phyloP scores from a whole-genome alignment of 2,888 invertebrate genomes.

The Plusia festucae region DNA sequence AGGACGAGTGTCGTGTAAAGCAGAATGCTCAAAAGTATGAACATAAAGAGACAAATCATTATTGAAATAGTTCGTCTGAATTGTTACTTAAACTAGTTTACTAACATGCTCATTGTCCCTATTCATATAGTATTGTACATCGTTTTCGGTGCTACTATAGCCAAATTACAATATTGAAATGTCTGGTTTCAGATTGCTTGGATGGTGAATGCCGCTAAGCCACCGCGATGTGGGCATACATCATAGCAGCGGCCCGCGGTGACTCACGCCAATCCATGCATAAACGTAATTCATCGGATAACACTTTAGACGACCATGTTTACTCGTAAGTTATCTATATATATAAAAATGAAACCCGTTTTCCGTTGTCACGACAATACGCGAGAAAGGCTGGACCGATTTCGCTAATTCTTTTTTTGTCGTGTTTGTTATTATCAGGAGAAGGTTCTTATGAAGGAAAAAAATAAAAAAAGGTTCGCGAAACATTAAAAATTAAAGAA shows the following conservation, averaged over 20 bases:
- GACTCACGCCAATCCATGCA: conserved; percentile 86
- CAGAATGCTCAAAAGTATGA: neutral
- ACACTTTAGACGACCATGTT: conserved; percentile 67
- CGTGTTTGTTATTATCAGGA: too few relatives aligned
- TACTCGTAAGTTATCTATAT: conserved; percentile 73
- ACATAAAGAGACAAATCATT: too few relatives aligned
- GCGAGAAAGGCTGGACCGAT: too few relatives aligned
- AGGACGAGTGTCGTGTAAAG: too few relatives aligned
- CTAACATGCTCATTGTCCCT: neutral
- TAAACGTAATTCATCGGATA: conserved; percentile 63
- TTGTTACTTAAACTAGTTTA: too few relatives aligned
- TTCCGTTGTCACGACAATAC: too few relatives aligned
- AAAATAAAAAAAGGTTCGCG: too few relatives aligned
- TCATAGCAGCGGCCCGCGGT: conserved; percentile 92
- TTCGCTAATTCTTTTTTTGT: too few relatives aligned
- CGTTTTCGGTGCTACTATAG: neutral
- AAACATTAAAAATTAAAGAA: too few relatives aligned
- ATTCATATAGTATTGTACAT: neutral
- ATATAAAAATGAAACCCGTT: neutral
- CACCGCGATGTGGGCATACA: conserved; percentile 92
- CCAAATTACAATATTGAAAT: neutral
- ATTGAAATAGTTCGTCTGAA: too few relatives aligned
- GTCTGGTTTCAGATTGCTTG: conserved; percentile 55
- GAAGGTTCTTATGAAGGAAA: too few relatives aligned
- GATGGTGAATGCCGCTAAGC: conserved; percentile 55